These are phyloP conservation scores for Platygyra sinensis DNA, from an alignment of 64 coral and sea anemone species.

Conservation along the genomic window DNA sequence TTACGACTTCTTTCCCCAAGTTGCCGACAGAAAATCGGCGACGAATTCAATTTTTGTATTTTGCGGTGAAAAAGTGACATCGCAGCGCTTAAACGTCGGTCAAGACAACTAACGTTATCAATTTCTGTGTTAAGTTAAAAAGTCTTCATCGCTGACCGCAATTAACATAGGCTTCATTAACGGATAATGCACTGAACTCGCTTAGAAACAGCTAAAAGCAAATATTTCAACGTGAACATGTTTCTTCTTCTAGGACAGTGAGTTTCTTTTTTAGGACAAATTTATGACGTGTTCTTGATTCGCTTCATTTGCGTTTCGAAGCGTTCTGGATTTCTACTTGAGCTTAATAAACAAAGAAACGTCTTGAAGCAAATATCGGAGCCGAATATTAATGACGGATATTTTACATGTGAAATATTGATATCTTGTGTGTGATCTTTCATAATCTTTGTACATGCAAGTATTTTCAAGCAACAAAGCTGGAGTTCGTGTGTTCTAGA, in stretches of 20 bases:
- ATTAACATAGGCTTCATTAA: constrained; percentile 37
- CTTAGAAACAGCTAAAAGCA: constrained; percentile 23
- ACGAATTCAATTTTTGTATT: background rate
- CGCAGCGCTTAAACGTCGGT: background rate
- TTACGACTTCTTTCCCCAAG: background rate
- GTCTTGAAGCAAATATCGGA: constrained; percentile 20
- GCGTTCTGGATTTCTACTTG: background rate
- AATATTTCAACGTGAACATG: background rate
- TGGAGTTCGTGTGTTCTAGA: background rate
- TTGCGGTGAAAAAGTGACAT: background rate
- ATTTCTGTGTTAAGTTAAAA: constrained; percentile 18
- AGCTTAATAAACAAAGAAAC: constrained; percentile 20
- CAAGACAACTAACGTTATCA: background rate
- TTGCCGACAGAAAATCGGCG: background rate
- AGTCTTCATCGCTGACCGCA: constrained; percentile 8
- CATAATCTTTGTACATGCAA: background rate
- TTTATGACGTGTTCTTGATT: background rate
- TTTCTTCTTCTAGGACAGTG: background rate
- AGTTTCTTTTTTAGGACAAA: background rate
- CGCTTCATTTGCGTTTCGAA: background rate
- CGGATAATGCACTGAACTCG: constrained; percentile 27
- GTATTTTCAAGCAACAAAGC: background rate
- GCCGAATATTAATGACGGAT: constrained; percentile 20
- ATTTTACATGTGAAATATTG: background rate
- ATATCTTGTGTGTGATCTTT: background rate